Conservation (phyloP, 2,797 vertebrate species). For the Taeniopygia guttata region DNA sequence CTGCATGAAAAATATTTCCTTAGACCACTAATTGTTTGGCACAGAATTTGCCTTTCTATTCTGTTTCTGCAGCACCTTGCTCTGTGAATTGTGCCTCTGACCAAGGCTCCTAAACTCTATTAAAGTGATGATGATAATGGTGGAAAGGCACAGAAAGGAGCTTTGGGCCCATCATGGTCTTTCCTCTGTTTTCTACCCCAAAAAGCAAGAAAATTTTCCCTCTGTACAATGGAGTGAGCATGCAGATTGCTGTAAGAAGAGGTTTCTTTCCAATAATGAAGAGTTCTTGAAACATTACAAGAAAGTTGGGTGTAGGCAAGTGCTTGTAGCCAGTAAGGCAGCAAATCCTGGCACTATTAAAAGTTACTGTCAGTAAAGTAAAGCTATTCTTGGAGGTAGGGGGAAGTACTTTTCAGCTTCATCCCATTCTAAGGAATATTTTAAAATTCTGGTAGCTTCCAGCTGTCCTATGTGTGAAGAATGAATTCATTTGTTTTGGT, state of each 20-base stretch:
- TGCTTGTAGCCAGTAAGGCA: neutral
- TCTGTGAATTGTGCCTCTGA: neutral
- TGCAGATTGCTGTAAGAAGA: neutral
- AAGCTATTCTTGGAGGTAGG: neutral
- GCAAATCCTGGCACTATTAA: neutral
- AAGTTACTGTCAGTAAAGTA: neutral
- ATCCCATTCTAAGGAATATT: neutral
- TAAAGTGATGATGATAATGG: neutral
- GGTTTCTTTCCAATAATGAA: neutral
- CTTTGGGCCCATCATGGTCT: neutral
- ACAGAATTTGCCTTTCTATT: neutral
- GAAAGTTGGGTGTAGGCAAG: neutral
- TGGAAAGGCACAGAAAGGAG: neutral
- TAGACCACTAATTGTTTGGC: neutral
- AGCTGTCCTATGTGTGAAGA: neutral
- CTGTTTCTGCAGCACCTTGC: neutral
- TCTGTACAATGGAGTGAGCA: neutral
- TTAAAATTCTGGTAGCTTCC: neutral
- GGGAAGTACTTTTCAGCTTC: neutral
- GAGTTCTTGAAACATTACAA: neutral
- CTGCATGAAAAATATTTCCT: neutral
- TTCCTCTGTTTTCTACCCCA: neutral
- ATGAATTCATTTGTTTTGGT: neutral
- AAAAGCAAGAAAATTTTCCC: neutral
- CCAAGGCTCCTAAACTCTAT: neutral